Percentiles rank a stretch among this genome's conserved stretches.
Evolutionary conservation across 1,140 invertebrate genomes (phyloP).

Genomic region (Trypoxylus dichotomus): DNA sequence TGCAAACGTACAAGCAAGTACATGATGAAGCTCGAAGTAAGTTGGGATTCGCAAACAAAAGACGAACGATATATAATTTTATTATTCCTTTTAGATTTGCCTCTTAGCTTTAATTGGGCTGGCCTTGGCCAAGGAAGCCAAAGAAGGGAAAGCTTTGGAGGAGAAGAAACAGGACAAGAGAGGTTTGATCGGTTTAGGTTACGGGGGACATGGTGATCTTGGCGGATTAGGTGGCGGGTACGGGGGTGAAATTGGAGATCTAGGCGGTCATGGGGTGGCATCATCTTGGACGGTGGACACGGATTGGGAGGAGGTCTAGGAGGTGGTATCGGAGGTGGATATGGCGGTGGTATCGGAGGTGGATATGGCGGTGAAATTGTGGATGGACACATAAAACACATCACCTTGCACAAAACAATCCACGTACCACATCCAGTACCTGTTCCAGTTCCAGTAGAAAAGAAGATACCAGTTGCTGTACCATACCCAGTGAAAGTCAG

Average conservation of each 20-base stretch:
- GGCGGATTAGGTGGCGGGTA: too few relatives aligned
- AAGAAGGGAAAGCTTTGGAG: constrained; percentile 19
- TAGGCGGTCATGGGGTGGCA: constrained; percentile 2
- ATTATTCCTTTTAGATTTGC: not conserved
- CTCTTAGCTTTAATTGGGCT: not conserved
- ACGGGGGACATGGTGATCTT: constrained; percentile 3
- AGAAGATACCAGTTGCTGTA: constrained; percentile 44
- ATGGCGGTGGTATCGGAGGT: constrained; percentile 32
- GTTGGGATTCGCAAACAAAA: not conserved
- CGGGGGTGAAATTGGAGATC: not conserved
- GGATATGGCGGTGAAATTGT: constrained; percentile 16
- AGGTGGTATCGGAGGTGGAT: constrained; percentile 29
- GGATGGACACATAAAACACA: constrained; percentile 39
- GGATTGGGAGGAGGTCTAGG: constrained; percentile 28
- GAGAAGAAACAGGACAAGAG: constrained; percentile 32
- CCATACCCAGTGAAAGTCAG: constrained; percentile 44
- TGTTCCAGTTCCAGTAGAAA: constrained; percentile 42
- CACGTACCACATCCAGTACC: constrained; percentile 43
- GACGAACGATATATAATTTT: not conserved
- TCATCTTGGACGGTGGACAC: constrained; percentile 10
- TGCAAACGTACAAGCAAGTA: not conserved
- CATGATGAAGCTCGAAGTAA: constrained; percentile 15
- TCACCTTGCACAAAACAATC: constrained; percentile 45
- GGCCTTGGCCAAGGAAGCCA: constrained; percentile 8
- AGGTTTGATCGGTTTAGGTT: constrained; percentile 27